These are phyloP conservation scores for Periophthalmodon schlosseri DNA, from an alignment of 2,113 vertebrate genomes.

Conservation along the genomic window DNA sequence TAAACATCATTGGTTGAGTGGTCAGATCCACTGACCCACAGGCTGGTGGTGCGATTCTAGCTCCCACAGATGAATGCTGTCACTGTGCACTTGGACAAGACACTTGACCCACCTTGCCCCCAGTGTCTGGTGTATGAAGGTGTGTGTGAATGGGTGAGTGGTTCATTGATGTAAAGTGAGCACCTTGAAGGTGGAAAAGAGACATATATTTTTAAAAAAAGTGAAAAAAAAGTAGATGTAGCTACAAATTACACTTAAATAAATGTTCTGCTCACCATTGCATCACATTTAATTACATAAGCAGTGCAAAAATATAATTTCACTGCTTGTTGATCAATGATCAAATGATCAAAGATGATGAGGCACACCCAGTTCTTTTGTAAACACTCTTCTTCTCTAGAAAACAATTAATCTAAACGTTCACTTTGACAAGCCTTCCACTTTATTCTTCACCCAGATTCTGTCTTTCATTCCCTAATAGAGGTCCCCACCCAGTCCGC, in stretches of 20 bases:
- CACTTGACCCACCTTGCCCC: no score
- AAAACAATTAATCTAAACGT: conserved; percentile 31
- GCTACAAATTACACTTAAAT: background rate
- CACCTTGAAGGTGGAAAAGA: no score
- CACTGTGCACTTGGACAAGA: no score
- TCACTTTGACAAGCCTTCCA: conserved; percentile 23
- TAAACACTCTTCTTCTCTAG: conserved; percentile 67
- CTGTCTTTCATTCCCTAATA: conserved; percentile 17
- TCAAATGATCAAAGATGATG: conserved; percentile 69
- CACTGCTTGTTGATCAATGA: conserved; percentile 51
- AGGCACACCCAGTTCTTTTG: conserved; percentile 58
- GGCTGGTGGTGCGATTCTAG: no score
- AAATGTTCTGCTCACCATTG: background rate
- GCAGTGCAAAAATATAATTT: conserved; percentile 38
- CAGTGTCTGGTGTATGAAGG: no score
- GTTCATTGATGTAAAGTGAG: no score
- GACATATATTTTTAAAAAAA: no score
- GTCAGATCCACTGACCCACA: no score
- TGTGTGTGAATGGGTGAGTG: no score
- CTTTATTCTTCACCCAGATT: conserved; percentile 24
- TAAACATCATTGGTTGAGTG: no score
- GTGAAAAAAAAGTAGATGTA: background rate
- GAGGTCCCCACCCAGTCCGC: conserved; percentile 48
- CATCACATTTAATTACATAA: background rate
- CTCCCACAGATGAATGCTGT: no score